Evolutionary conservation across 1,140 invertebrate species (phyloP), one percentile per base, ranked within the genome.

Genomic region (Temnothorax curvispinosus): DNA sequence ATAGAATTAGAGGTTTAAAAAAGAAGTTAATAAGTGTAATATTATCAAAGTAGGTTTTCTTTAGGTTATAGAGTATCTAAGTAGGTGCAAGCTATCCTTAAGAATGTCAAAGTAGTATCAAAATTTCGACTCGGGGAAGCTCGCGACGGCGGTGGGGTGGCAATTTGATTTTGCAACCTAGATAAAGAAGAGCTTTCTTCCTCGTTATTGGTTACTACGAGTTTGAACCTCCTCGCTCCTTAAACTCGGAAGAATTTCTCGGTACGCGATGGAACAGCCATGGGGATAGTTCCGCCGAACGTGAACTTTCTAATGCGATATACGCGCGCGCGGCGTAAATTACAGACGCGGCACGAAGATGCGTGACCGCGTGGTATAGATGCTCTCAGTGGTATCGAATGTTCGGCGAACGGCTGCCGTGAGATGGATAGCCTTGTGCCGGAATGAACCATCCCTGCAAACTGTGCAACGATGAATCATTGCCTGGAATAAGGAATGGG

Each of bases 161-260:
- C 89, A 90, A 90, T 90, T 90, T 87, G 89, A 90, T 90, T 90
- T 90, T 90, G 85, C 88, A 89, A 90, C 78, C 78, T 76, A 89
- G 89, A 90, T 90, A 90, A 90, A 90, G 89, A 90, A 90, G 27
- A 90, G 88, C 89, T 90, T 90, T 90, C 89, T 89, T 87, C 88
- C 85, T 90, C 89, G 89, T 90, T 90, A 90, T 87, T 87, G 88
- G 89, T 87, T 90, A 87, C 85, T 52, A 71, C 21, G 50, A 85
- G 81, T 87, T 87, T 72, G 50, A 58, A 72, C 44, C 50, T 38
- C 32, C 85, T 62, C 74, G 65, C 71, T 65, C 62, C 41, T 86
- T 52, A 86, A 82, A 89, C 72, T 75, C 52, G 47, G 21, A 86
- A 56, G 86, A 89, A 89, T 89, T 89, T 85, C 67, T 54, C 78